Conservation (phyloP, 1,140 invertebrate species). For the Drosophila kikkawai region DNA sequence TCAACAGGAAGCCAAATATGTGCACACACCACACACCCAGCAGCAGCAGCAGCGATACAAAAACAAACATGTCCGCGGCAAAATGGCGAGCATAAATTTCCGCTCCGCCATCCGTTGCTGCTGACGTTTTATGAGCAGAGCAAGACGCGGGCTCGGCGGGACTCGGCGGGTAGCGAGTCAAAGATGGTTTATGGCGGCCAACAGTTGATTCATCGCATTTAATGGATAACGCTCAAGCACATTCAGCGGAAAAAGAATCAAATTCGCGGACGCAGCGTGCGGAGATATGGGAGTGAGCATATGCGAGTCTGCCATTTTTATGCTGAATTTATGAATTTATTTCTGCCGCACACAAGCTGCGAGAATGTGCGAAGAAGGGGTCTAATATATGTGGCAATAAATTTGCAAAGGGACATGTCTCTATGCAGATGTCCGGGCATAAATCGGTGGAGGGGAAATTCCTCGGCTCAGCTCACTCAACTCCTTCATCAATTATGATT, state of each 20-base stretch:
- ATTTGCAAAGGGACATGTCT: slow-evolving; percentile 31
- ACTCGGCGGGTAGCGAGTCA: slow-evolving; percentile 44
- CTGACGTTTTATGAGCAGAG: slow-evolving; percentile 67
- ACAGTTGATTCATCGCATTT: slow-evolving; percentile 80
- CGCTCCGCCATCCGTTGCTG: slow-evolving; percentile 51
- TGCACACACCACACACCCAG: slow-evolving; percentile 31
- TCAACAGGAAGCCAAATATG: slow-evolving; percentile 76
- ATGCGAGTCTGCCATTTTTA: slow-evolving; percentile 42
- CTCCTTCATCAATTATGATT: slow-evolving; percentile 44
- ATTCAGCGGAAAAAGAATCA: slow-evolving; percentile 63
- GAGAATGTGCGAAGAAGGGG: slow-evolving; percentile 20
- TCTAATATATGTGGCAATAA: slow-evolving; percentile 49
- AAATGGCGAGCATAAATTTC: slow-evolving; percentile 80
- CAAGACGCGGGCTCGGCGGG: not conserved
- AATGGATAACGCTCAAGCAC: slow-evolving; percentile 74
- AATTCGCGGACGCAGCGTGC: slow-evolving; percentile 28
- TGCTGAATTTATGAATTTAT: slow-evolving; percentile 56
- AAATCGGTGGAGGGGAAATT: too few species aligned
- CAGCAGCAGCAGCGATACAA: slow-evolving; percentile 14
- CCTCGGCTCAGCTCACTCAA: slow-evolving; percentile 13
- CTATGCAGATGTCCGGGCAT: slow-evolving; percentile 29
- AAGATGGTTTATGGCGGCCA: slow-evolving; percentile 79
- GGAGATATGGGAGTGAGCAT: slow-evolving; percentile 32
- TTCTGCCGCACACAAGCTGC: slow-evolving; percentile 5
- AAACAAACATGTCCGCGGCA: slow-evolving; percentile 46